Percentiles rank a stretch among this genome's conserved stretches.
Conservation (phyloP, 2,113 vertebrate species). For the Amazona vittata region DNA sequence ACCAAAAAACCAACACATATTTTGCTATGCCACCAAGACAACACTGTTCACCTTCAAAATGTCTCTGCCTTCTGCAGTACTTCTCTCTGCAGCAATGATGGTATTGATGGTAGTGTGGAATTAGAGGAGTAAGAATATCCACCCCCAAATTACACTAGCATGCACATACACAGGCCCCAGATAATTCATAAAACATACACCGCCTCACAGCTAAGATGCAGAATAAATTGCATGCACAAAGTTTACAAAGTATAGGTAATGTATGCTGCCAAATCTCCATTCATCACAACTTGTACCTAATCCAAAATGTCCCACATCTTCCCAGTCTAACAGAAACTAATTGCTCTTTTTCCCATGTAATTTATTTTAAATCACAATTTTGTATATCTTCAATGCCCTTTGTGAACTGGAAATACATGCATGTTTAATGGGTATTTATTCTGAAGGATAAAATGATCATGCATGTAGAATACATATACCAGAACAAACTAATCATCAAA, state of each 20-base stretch:
- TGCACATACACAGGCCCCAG: neutral
- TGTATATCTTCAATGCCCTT: neutral
- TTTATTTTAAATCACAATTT: neutral
- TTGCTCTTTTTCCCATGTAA: neutral
- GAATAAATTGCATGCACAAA: neutral
- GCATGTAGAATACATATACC: neutral
- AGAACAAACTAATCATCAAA: neutral
- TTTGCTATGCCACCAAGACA: neutral
- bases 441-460: neutral
- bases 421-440: neutral
- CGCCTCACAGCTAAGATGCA: neutral
- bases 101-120: neutral
- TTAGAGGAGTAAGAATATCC: neutral
- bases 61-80: neutral
- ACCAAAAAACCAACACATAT: neutral
- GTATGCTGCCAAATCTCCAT: neutral
- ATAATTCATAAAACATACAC: neutral
- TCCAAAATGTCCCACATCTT: neutral
- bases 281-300: neutral
- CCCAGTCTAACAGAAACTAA: neutral
- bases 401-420: neutral
- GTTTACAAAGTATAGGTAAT: neutral
- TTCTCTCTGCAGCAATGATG: neutral
- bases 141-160: neutral
- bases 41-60: neutral